Evolutionary conservation across 2,888 invertebrate species (phyloP), one percentile per base, ranked within the genome.

Genomic region (Gisinianus flammeolus): DNA sequence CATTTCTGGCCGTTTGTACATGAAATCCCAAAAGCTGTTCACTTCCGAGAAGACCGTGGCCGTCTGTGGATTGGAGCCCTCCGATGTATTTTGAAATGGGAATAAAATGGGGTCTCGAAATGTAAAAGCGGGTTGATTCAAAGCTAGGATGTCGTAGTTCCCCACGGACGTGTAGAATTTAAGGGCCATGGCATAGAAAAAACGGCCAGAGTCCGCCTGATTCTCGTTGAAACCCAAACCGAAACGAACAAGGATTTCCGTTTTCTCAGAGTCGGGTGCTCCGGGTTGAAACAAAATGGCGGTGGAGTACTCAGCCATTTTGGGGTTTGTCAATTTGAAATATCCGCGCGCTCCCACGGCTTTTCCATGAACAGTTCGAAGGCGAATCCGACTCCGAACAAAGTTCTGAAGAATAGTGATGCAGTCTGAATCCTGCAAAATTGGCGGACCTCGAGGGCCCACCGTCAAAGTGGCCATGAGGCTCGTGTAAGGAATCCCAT

Each of bases 71-170:
- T 44, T 44, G 12, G 44, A 19, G 19, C 12, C 12, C 6, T 44
- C 44, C 6, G 44, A 44, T 95, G 8, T 22, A 10, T 88, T 95
- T 44, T 44, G 44, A 44, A 44, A 44, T 12, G 12, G 95, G 88
- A 98, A 98, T 72, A 94, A 88, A 22, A 93, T 89, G 0, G 97
- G 94, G 87, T 97, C 97, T 76, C 96, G 91, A 85, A 97, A 92
- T 87, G 96, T 96, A 89, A 96, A 96, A 79, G 97, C 91, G 0
- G 97, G 97, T 0, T 95, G 96, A 87, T 96, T 97, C 87, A 93
- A 94, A 19, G 97, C 96, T 33, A 96, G 96, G 82, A 97, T 88
- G 88, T 97, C 97, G 96, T 96, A 96, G 85, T 93, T 92, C 24
- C 96, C 96, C 85, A 95, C 95, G 2, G 12, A 12, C 8, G 44